Evolutionary conservation across 1,140 invertebrate species (phyloP).

Genomic region (Drosophila bifasciata): DNA sequence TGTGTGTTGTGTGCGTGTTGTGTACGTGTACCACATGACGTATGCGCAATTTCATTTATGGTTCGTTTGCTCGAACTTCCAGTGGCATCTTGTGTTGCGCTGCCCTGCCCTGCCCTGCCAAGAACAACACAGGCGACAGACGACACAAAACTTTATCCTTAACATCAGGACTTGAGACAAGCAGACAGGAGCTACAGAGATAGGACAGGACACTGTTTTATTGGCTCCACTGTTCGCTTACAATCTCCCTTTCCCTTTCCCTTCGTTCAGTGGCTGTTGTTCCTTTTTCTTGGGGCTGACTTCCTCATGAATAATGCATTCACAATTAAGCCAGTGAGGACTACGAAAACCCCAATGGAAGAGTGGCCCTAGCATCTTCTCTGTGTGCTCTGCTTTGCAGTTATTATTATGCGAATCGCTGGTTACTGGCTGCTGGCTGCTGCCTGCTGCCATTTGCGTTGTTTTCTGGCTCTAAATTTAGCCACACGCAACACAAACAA

Average conservation of each 20-base stretch:
- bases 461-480: constrained; percentile 69
- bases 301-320: constrained; percentile 78
- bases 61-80: constrained; percentile 59
- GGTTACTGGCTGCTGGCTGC: constrained; percentile 29
- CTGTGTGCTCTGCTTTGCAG: constrained; percentile 35
- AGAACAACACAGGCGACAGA: not conserved
- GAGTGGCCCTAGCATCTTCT: constrained; percentile 8
- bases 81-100: constrained; percentile 52
- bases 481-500: constrained; percentile 57
- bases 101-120: not conserved
- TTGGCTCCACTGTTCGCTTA: constrained; percentile 41
- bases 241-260: constrained; percentile 1
- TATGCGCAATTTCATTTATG: constrained; percentile 76
- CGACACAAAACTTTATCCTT: constrained; percentile 45
- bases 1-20: constrained; percentile 6
- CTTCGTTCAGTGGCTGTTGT: constrained; percentile 28
- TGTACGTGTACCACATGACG: constrained; percentile 60
- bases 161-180: constrained; percentile 19
- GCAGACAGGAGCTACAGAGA: constrained; percentile 20
- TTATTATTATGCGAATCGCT: constrained; percentile 66
- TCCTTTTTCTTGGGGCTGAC: constrained; percentile 30
- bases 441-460: constrained; percentile 44
- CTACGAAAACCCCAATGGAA: constrained; percentile 42
- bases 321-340: constrained; percentile 73
- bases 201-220: constrained; percentile 50